Percentiles rank a stretch among this genome's conserved stretches.
These are phyloP conservation scores for Sylvia atricapilla DNA, from an alignment of 2,113 vertebrate genomes.

Conservation along the genomic window DNA sequence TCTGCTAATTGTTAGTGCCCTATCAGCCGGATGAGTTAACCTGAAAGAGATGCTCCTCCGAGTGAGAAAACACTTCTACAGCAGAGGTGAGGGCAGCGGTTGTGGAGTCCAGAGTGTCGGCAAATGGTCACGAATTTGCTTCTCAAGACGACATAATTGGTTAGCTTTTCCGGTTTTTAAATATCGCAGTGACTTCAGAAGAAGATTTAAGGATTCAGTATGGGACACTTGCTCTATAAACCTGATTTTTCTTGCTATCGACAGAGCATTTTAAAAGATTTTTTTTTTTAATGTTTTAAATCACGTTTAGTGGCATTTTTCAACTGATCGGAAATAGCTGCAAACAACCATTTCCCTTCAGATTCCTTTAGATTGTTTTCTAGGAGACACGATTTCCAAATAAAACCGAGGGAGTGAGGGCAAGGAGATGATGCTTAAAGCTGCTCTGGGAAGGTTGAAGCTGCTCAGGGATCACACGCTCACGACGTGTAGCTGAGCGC, in stretches of 20 bases:
- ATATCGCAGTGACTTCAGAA: not conserved
- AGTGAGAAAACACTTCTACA: not conserved
- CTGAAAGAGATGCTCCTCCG: not conserved
- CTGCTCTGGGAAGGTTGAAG: not conserved
- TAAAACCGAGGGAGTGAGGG: not conserved
- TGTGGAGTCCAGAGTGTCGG: not conserved
- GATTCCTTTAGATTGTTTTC: not conserved
- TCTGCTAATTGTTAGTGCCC: not conserved
- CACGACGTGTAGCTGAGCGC: not conserved
- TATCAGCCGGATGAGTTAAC: constrained; percentile 26
- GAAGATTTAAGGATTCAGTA: not conserved
- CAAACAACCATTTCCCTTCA: not conserved
- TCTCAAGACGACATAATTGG: not conserved
- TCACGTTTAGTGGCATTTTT: not conserved
- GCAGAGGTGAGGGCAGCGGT: not conserved
- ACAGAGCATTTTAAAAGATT: not conserved
- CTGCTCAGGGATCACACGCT: rapidly evolving
- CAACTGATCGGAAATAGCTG: not conserved
- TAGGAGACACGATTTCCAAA: not conserved
- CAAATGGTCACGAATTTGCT: not conserved
- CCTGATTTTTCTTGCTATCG: not conserved
- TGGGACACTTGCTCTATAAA: not conserved
- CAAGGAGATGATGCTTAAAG: not conserved
- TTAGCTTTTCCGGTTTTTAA: not conserved
- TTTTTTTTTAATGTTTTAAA: not conserved